A percentile compares a stretch with the other conserved stretches of the same genome.
Conservation (phyloP, 2,113 vertebrate species). For the Donacobius atricapilla region DNA sequence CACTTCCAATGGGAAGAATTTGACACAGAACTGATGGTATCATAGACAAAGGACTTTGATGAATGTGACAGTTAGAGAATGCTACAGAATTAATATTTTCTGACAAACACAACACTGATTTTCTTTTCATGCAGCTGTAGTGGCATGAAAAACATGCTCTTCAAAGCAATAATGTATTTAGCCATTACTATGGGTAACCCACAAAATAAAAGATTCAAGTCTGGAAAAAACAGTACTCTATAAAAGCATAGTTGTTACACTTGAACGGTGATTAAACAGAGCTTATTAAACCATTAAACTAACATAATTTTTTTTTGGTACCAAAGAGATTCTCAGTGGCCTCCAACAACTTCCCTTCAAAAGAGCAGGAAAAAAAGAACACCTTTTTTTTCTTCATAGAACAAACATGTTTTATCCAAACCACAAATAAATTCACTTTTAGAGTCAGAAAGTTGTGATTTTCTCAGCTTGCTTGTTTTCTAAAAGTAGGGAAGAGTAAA, state of each 20-base stretch:
- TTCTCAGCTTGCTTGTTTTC: background rate
- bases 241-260: background rate
- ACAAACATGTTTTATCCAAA: background rate
- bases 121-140: background rate
- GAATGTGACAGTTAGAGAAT: background rate
- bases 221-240: background rate
- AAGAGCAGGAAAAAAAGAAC: background rate
- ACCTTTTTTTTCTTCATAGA: background rate
- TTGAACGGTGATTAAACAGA: background rate
- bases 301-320: background rate
- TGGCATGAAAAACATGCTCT: background rate
- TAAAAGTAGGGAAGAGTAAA: background rate
- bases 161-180: background rate
- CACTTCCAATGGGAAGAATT: background rate
- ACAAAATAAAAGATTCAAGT: background rate
- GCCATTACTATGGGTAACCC: background rate
- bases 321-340: background rate
- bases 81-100: background rate
- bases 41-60: slow-evolving; percentile 30
- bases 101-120: background rate
- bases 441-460: background rate
- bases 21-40: background rate
- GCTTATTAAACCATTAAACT: background rate
- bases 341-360: background rate
- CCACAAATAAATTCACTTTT: background rate